Percentiles rank a stretch among this genome's conserved stretches.
phyloP scores from a whole-genome alignment of 2,888 invertebrate genomes.

The Nowickia ferox region DNA sequence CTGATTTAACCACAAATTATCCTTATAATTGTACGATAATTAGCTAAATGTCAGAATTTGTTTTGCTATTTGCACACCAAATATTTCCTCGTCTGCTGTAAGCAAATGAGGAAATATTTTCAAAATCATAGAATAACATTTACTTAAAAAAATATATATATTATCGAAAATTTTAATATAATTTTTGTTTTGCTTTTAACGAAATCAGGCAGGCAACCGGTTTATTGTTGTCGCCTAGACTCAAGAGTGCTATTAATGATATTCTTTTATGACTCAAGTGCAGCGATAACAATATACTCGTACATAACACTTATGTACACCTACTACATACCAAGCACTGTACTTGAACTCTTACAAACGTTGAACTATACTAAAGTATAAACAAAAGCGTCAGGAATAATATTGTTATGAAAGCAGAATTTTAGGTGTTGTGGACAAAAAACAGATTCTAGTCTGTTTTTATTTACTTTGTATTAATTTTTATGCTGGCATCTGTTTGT shows the following conservation, averaged over 20 bases:
- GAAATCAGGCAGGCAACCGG: neutral
- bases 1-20: no score
- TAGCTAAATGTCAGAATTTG: no score
- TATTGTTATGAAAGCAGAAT: constrained; percentile 10
- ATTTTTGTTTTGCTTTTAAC: constrained; percentile 9
- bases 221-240: constrained; percentile 32
- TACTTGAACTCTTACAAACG: neutral
- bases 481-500: neutral
- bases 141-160: constrained; percentile 4
- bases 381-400: constrained; percentile 29
- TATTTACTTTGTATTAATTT: neutral
- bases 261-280: constrained; percentile 48
- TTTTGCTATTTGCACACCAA: no score
- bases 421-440: constrained; percentile 17
- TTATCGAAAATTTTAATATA: neutral
- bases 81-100: no score
- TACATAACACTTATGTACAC: no score
- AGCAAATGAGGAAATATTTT: neutral
- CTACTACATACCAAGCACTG: constrained; percentile 12
- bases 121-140: neutral
- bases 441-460: neutral
- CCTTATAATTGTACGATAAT: no score
- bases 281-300: constrained; percentile 49
- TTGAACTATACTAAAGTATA: neutral
- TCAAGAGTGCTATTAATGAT: constrained; percentile 53